Percentiles rank a stretch among this genome's conserved stretches.
Evolutionary conservation across 2,888 invertebrate genomes (phyloP).

Genomic region (Diloba caeruleocephala): DNA sequence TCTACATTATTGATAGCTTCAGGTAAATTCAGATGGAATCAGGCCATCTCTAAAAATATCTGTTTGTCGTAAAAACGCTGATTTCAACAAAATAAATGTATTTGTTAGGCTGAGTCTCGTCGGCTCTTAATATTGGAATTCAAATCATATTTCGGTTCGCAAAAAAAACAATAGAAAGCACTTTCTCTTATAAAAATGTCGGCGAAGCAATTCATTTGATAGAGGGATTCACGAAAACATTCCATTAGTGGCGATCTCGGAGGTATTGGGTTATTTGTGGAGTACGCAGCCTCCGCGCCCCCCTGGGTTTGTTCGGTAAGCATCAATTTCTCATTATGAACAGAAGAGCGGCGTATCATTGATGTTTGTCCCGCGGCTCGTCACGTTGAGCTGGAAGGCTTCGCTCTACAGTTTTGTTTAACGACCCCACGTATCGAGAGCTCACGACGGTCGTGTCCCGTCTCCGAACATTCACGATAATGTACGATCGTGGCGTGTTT

Average conservation of each 20-base stretch:
- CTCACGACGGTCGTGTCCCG: slow-evolving; percentile 1
- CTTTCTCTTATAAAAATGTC: slow-evolving; percentile 18
- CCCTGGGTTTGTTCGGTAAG: not conserved
- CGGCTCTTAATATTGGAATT: slow-evolving; percentile 16
- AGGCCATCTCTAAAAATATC: not conserved
- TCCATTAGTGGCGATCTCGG: slow-evolving; percentile 26
- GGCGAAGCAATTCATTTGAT: slow-evolving; percentile 14
- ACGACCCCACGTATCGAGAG: no score
- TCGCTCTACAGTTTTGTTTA: no score
- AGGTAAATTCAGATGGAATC: not conserved
- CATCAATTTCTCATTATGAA: not conserved
- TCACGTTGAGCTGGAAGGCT: no score
- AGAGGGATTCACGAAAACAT: slow-evolving; percentile 10
- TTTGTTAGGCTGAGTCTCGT: not conserved
- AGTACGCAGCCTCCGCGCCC: not conserved
- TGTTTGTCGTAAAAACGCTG: not conserved
- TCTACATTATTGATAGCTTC: not conserved
- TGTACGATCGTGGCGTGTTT: not conserved
- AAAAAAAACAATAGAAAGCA: slow-evolving; percentile 14
- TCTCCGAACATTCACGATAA: slow-evolving; percentile 1
- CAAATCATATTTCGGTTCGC: slow-evolving; percentile 21
- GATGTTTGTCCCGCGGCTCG: no score
- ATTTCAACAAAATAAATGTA: slow-evolving; percentile 15
- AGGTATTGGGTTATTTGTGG: not conserved
- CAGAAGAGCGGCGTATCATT: not conserved